Evolutionary conservation across 2,888 invertebrate genomes (phyloP), one percentile per base, ranked within the genome.

Genomic region (Ennomos fuscantarius): DNA sequence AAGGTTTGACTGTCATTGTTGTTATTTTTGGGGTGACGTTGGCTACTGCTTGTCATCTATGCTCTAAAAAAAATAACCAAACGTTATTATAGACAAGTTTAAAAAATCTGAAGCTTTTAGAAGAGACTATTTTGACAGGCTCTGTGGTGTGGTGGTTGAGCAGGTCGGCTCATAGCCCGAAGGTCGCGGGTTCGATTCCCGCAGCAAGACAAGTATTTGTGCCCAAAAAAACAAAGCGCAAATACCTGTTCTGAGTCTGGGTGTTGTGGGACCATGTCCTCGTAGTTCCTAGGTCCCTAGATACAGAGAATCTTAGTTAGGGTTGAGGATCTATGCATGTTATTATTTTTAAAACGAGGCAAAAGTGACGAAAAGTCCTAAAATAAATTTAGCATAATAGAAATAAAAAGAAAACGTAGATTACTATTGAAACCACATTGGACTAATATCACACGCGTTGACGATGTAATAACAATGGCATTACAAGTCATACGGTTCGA

Each of bases 361-460:
- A 6, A 24, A 24, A 24, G 5, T 24, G 24, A 24, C 24, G 24
- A 24, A 3, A 24, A 24, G 2, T 33, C 42, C 46, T 35, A 42
- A 11, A 43, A 54, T 12, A 34, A 37, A 46, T 40, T 52, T 13
- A 36, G 36, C 8, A 24, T 11, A 36, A 31, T 9, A 36, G 43
- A 50, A 43, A 50, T 9, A 37, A 43, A 44, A 40, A 47, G 24
- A 40, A 31, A 41, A 34, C 32, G 11, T 12, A 49, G n/a, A 33
- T 49, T 46, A 66, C 47, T 71, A 65, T 70, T 62, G 69, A 66
- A 69, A 73, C 66, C 70, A 62, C 65, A 65, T 70, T 61, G 65
- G 56, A 70, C 72, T 69, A 76, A 82, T 82, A 82, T 81, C 73
- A 84, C 79, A 76, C 76, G 68, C 66, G 75, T 76, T 80, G 81